These are phyloP conservation scores for Episyrphus balteatus DNA, from an alignment of 1,140 invertebrate species.

Conservation along the genomic window DNA sequence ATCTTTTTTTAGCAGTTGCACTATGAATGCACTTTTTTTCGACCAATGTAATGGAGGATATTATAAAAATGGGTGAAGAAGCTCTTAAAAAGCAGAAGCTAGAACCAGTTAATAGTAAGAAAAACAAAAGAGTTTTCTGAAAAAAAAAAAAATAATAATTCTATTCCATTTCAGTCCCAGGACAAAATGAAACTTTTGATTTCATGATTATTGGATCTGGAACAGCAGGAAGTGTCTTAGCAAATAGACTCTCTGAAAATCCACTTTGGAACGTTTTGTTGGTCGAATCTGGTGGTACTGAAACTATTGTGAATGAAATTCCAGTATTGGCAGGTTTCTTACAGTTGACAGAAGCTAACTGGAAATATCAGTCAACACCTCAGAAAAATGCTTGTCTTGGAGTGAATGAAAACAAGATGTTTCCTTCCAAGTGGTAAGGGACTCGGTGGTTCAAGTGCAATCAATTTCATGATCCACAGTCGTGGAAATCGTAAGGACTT, in stretches of 20 bases:
- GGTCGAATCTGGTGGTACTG: conserved; percentile 51
- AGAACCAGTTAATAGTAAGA: no score
- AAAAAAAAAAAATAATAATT: no score
- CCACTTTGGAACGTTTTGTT: conserved; percentile 41
- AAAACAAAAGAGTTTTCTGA: no score
- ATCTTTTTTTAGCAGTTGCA: no score
- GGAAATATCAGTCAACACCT: conserved; percentile 52
- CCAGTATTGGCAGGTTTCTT: conserved; percentile 46
- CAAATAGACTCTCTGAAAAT: conserved; percentile 51
- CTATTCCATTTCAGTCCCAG: conserved; percentile 11
- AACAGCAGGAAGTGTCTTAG: conserved; percentile 65
- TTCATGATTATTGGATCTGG: conserved; percentile 80
- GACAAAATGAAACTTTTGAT: conserved; percentile 46
- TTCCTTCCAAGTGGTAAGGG: conserved; percentile 47
- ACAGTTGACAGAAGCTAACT: conserved; percentile 44
- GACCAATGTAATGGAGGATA: no score
- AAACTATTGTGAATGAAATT: conserved; percentile 51
- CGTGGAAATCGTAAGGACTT: conserved; percentile 62
- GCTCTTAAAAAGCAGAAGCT: no score
- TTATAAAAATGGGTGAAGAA: no score
- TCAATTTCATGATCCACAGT: conserved; percentile 77
- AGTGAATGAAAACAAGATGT: conserved; percentile 40
- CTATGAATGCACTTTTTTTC: no score
- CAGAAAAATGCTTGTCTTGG: conserved; percentile 45
- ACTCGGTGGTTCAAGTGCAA: conserved; percentile 57